Conservation (phyloP, 2,797 vertebrate species). For the Craterocephalus amniculus region DNA sequence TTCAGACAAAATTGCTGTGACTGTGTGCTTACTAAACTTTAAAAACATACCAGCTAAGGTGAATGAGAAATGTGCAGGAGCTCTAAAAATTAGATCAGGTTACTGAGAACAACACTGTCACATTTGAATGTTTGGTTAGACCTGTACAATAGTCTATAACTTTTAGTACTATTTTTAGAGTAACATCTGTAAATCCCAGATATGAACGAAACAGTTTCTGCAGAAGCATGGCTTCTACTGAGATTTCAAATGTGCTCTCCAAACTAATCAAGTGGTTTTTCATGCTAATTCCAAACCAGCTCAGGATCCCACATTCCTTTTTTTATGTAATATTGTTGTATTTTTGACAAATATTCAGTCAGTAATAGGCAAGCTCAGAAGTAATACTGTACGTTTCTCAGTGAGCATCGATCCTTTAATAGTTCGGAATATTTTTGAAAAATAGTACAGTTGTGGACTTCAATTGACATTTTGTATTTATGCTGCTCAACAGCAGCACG, state of each 20-base stretch:
- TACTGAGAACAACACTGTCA: neutral
- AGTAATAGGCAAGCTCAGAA: neutral
- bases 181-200: neutral
- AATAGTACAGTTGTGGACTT: neutral
- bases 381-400: neutral
- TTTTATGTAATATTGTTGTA: neutral
- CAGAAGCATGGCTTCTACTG: neutral
- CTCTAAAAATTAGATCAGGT: neutral
- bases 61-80: neutral
- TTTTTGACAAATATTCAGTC: neutral
- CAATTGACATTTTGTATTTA: neutral
- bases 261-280: neutral
- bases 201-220: neutral
- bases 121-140: neutral
- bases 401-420: neutral
- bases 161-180: neutral
- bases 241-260: neutral
- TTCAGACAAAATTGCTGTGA: neutral
- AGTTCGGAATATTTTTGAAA: neutral
- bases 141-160: neutral
- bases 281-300: neutral
- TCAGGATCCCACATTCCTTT: neutral
- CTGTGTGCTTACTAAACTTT: neutral
- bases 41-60: neutral
- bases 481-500: neutral